Conservation (phyloP, 2,797 vertebrate genomes). For the Microctenopoma stevenorrisi region DNA sequence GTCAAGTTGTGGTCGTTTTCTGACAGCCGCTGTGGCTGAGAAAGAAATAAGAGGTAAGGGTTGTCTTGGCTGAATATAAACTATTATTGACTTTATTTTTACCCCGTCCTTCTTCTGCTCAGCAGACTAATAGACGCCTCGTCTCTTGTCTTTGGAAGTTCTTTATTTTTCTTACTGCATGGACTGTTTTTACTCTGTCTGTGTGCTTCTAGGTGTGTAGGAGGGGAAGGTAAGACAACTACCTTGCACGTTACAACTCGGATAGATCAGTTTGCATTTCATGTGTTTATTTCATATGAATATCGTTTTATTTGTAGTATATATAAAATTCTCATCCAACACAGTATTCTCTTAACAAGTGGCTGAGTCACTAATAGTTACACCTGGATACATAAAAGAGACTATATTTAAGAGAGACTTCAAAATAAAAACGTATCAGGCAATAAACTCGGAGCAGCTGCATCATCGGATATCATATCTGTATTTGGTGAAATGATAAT, state of each 20-base stretch:
- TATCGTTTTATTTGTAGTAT: constrained; percentile 32
- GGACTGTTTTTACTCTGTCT: constrained; percentile 38
- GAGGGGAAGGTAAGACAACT: too few species aligned
- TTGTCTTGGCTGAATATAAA: constrained; percentile 35
- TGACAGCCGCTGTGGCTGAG: constrained; percentile 17
- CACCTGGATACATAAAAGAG: constrained; percentile 27
- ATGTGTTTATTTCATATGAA: constrained; percentile 77
- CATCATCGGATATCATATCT: constrained; percentile 63
- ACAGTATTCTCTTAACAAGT: constrained; percentile 13
- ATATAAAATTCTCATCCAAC: constrained; percentile 36
- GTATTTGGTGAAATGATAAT: constrained; percentile 75
- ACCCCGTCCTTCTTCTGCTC: constrained; percentile 15
- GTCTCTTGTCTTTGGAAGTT: constrained; percentile 22
- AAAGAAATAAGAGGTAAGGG: constrained; percentile 12
- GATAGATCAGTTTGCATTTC: not conserved
- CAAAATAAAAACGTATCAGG: constrained; percentile 56
- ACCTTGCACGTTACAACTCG: too few species aligned
- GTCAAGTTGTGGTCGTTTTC: constrained; percentile 28
- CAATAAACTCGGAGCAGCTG: constrained; percentile 49
- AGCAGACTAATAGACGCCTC: constrained; percentile 57
- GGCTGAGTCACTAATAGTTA: constrained; percentile 21
- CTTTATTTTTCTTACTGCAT: constrained; percentile 43
- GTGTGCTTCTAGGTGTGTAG: constrained; percentile 74
- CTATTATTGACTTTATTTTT: constrained; percentile 41
- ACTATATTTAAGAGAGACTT: constrained; percentile 62